Percentiles rank a stretch among this genome's conserved stretches.
Conservation (phyloP, 2,888 invertebrate genomes). For the Lysandra coridon region DNA sequence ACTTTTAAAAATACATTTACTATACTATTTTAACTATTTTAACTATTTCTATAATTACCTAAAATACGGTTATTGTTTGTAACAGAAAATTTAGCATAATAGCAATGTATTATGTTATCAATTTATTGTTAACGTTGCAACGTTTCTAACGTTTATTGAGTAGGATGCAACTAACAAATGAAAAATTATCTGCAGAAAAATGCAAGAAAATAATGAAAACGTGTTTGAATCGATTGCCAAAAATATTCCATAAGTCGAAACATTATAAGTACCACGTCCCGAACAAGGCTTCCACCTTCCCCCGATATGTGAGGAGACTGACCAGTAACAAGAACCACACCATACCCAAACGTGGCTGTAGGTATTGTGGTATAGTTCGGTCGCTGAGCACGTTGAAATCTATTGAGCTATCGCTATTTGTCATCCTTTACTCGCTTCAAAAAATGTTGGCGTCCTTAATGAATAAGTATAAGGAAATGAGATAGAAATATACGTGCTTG, state of each 20-base stretch:
- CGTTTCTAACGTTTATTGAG: not conserved
- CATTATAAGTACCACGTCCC: constrained; percentile 58
- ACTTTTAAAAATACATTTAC: not conserved
- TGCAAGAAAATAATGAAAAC: constrained; percentile 73
- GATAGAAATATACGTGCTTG: not conserved
- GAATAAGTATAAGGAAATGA: not conserved
- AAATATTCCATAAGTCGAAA: constrained; percentile 68
- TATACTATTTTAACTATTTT: no score
- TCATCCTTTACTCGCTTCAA: not conserved
- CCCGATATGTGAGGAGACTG: constrained; percentile 59
- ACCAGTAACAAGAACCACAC: constrained; percentile 71
- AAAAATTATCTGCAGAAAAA: constrained; percentile 57
- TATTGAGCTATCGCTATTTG: not conserved
- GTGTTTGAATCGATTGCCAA: constrained; percentile 69
- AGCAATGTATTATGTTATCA: not conserved
- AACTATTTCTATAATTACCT: not conserved
- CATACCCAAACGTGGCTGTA: constrained; percentile 64
- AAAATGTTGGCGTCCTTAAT: not conserved
- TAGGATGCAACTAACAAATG: not conserved
- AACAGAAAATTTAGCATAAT: not conserved
- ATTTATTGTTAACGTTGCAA: not conserved
- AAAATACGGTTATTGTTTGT: not conserved
- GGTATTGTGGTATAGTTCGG: constrained; percentile 33
- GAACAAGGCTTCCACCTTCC: constrained; percentile 68
- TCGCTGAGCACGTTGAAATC: not conserved